A percentile compares a stretch with the other conserved stretches of the same genome.
phyloP scores from a whole-genome alignment of 2,113 vertebrate genomes.

The Puma concolor region DNA sequence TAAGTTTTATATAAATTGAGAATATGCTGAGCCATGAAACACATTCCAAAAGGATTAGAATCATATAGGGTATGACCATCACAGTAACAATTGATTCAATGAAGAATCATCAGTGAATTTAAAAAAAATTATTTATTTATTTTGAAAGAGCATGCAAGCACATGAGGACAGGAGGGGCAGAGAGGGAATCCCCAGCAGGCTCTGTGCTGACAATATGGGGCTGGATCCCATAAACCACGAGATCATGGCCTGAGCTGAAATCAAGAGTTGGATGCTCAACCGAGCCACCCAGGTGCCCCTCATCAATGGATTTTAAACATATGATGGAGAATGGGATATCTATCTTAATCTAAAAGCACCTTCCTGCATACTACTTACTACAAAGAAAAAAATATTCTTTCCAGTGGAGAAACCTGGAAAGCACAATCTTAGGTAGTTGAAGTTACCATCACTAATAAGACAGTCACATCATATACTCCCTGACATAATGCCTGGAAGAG shows the following conservation, averaged over 20 bases:
- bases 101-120: not conserved
- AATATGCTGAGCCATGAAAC: not conserved
- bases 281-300: no score
- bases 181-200: no score
- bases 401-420: not conserved
- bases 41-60: not conserved
- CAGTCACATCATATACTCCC: not conserved
- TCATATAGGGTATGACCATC: not conserved
- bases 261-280: no score
- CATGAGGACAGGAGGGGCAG: no score
- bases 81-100: not conserved
- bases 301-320: not conserved
- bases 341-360: not conserved
- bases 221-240: no score
- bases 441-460: not conserved
- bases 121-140: no score
- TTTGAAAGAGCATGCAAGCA: no score
- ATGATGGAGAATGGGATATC: not conserved
- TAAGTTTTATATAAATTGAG: not conserved
- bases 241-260: no score
- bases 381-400: not conserved
- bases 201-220: no score
- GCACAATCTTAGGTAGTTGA: not conserved
- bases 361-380: not conserved
- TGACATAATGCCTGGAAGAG: no score